phyloP scores from a whole-genome alignment of 2,113 vertebrate genomes.

The Gobius niger region DNA sequence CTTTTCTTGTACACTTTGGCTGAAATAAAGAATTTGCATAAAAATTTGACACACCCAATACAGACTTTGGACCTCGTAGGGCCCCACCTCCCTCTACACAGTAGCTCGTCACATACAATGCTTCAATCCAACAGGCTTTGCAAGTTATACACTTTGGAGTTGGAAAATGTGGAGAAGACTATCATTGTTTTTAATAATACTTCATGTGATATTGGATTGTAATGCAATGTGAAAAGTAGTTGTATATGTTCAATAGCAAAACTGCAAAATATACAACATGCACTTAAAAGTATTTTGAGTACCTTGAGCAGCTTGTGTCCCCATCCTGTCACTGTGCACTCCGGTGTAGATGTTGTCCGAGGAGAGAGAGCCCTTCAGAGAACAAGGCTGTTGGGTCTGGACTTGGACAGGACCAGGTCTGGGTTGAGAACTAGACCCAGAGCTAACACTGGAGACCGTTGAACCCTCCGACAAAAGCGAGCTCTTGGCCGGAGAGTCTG shows the following conservation, averaged over 20 bases:
- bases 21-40: too few relatives aligned
- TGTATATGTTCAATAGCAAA: neutral
- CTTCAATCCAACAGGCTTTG: too few relatives aligned
- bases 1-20: too few relatives aligned
- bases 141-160: too few relatives aligned
- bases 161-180: too few relatives aligned
- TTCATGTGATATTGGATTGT: too few relatives aligned
- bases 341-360: conserved; percentile 91
- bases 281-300: conserved; percentile 31
- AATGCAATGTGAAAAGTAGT: too few relatives aligned
- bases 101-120: too few relatives aligned
- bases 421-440: conserved; percentile 51
- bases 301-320: conserved; percentile 70
- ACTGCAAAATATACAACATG: neutral
- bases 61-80: too few relatives aligned
- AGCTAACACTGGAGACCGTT: conserved; percentile 59
- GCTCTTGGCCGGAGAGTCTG: conserved; percentile 74
- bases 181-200: too few relatives aligned
- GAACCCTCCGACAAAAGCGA: conserved; percentile 66
- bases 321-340: conserved; percentile 79
- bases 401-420: conserved; percentile 76
- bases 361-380: conserved; percentile 93
- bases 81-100: too few relatives aligned
- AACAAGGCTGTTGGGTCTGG: conserved; percentile 96
- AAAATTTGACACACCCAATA: too few relatives aligned